These are phyloP conservation scores for Pseudorhombus dupliciocellatus DNA, from an alignment of 2,113 vertebrate genomes.

Conservation along the genomic window DNA sequence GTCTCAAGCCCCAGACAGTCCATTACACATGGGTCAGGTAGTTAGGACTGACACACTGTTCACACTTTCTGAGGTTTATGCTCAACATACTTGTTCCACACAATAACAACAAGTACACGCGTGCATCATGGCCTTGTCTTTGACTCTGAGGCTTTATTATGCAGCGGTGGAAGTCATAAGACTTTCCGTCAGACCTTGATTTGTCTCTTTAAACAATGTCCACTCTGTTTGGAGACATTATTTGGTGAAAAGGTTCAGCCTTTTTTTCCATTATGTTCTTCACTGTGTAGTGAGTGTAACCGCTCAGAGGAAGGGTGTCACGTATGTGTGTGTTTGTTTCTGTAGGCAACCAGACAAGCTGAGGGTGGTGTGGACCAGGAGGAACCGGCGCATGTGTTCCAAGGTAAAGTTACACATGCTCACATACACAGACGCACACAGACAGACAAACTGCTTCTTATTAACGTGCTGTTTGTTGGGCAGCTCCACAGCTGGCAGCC, in stretches of 20 bases:
- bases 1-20: no score
- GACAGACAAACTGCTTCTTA: neutral
- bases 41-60: no score
- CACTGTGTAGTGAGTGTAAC: neutral
- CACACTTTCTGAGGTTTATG: neutral
- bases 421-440: conserved; percentile 4
- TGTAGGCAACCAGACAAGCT: conserved; percentile 92
- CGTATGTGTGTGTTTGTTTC: conserved; percentile 36
- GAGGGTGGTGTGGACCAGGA: conserved; percentile 90
- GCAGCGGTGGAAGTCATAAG: conserved; percentile 44
- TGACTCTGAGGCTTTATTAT: conserved; percentile 6
- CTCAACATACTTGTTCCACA: neutral
- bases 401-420: conserved; percentile 80
- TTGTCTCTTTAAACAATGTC: conserved; percentile 6
- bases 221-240: conserved; percentile 22
- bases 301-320: neutral
- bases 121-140: conserved; percentile 1
- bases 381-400: conserved; percentile 90
- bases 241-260: neutral
- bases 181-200: conserved; percentile 3
- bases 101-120: neutral
- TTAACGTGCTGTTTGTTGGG: conserved; percentile 30
- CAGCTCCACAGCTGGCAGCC: conserved; percentile 93
- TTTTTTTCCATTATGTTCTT: neutral
- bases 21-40: no score